Evolutionary conservation across 2,797 vertebrate genomes (phyloP).

Genomic region (Pelodytes ibericus): DNA sequence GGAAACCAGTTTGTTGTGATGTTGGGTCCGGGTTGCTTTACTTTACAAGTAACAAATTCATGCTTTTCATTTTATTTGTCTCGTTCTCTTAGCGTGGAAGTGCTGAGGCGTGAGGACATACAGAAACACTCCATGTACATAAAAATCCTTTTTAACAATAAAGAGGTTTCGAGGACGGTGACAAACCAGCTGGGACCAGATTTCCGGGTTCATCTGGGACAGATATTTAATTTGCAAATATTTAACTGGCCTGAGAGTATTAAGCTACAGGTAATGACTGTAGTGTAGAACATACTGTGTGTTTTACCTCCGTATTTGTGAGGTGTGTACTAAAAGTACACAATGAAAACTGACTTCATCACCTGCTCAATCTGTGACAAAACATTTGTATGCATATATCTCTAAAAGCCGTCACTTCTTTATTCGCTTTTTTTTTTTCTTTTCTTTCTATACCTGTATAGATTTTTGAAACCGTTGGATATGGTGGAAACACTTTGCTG

Average conservation of each 20-base stretch:
- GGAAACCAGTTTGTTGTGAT: background rate
- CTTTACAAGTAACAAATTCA: background rate
- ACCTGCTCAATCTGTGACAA: too few species aligned
- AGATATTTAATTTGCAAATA: conserved; percentile 96
- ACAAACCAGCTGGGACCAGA: conserved; percentile 80
- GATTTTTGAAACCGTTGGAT: conserved; percentile 86
- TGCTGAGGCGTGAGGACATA: conserved; percentile 84
- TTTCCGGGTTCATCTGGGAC: conserved; percentile 93
- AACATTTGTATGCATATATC: too few species aligned
- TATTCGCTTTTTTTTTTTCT: background rate
- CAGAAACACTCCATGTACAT: conserved; percentile 79
- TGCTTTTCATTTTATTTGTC: background rate
- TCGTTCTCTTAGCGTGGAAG: conserved; percentile 77
- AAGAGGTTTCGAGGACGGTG: conserved; percentile 92
- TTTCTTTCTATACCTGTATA: conserved; percentile 58
- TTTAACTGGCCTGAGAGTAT: conserved; percentile 92
- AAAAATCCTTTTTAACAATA: conserved; percentile 92
- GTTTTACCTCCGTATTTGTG: too few species aligned
- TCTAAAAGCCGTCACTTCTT: too few species aligned
- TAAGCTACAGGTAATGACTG: conserved; percentile 87
- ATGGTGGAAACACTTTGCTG: conserved; percentile 72
- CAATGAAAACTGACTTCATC: too few species aligned
- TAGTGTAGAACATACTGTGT: too few species aligned
- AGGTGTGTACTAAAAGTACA: too few species aligned
- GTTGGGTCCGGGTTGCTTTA: background rate